Evolutionary conservation across 2,797 vertebrate species (phyloP).

Genomic region (Urophycis tenuis): DNA sequence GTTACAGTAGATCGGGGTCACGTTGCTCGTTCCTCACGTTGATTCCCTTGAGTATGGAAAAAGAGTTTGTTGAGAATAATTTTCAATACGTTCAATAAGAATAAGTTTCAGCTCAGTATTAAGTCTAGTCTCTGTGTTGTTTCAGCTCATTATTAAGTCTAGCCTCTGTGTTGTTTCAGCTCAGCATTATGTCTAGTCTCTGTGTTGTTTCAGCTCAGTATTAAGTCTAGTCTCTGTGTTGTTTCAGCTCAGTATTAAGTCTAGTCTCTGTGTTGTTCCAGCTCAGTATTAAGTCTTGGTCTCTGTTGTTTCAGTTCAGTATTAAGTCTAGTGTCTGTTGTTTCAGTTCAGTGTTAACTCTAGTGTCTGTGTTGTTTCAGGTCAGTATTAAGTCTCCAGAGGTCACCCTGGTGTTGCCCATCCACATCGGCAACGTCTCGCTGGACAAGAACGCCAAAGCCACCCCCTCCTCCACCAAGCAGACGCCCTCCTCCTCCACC

Average conservation of each 20-base stretch:
- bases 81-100: no score
- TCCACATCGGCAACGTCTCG: constrained; percentile 85
- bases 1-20: no score
- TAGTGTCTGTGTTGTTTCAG: constrained; percentile 33
- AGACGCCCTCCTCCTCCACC: constrained; percentile 26
- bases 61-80: no score
- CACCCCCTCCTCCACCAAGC: background rate
- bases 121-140: no score
- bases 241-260: background rate
- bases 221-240: background rate
- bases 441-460: constrained; percentile 73
- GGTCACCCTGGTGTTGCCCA: constrained; percentile 77
- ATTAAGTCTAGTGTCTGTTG: no score
- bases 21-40: no score
- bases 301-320: no score
- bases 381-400: constrained; percentile 86
- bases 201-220: no score
- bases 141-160: background rate
- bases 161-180: background rate
- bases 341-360: background rate
- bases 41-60: no score
- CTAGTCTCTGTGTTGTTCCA: background rate
- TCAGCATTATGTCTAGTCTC: background rate
- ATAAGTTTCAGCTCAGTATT: no score
- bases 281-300: background rate